Evolutionary conservation across 1,140 invertebrate species (phyloP).

Genomic region (Hypothenemus hampei): DNA sequence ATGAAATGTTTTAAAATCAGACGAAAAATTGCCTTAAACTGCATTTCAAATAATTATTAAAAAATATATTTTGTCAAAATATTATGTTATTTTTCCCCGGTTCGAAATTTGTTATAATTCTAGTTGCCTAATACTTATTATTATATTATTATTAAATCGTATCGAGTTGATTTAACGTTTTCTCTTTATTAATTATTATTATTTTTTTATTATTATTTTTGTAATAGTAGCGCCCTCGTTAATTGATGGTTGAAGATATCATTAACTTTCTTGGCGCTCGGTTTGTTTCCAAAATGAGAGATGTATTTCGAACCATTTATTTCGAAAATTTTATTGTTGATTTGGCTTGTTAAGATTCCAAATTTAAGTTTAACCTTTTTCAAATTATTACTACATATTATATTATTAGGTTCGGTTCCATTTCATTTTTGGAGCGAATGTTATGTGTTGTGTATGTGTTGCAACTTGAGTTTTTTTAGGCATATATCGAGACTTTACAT

Average conservation of each 20-base stretch:
- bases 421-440: too few species aligned
- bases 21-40: constrained; percentile 34
- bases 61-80: constrained; percentile 12
- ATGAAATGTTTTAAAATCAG: constrained; percentile 3
- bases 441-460: too few species aligned
- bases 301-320: too few species aligned
- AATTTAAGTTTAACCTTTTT: too few species aligned
- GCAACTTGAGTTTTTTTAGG: too few species aligned
- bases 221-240: constrained; percentile 1
- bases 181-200: too few species aligned
- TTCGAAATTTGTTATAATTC: constrained; percentile 35
- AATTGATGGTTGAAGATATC: constrained; percentile 10
- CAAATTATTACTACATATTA: too few species aligned
- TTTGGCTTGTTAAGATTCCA: not conserved
- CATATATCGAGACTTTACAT: too few species aligned
- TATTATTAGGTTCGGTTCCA: too few species aligned
- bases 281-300: too few species aligned
- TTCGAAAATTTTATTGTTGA: too few species aligned
- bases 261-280: constrained; percentile 17
- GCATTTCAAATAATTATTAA: constrained; percentile 33
- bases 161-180: constrained; percentile 30
- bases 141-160: constrained; percentile 25
- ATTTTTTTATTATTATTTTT: too few species aligned
- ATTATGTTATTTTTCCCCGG: constrained; percentile 25
- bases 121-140: constrained; percentile 23